These are phyloP conservation scores for Drosophila bipectinata DNA, from an alignment of 1,140 invertebrate species.

Conservation along the genomic window DNA sequence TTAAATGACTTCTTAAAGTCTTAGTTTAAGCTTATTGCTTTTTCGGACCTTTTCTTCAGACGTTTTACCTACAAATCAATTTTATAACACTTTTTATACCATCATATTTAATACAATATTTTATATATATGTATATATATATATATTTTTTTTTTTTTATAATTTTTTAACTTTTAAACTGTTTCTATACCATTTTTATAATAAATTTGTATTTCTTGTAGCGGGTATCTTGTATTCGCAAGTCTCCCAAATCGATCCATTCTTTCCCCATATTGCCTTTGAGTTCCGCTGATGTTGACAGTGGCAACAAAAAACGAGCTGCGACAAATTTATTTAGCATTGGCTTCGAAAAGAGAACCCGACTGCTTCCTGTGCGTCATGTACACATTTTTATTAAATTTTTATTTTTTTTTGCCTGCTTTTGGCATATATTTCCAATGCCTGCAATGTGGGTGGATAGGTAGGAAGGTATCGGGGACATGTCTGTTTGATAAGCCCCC, in stretches of 20 bases:
- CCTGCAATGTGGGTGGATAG: neutral
- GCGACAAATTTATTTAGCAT: slow-evolving; percentile 17
- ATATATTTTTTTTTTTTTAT: no score
- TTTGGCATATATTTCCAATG: slow-evolving; percentile 17
- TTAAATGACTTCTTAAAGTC: no score
- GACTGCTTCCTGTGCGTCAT: slow-evolving; percentile 4
- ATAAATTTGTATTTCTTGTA: neutral
- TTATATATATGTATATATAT: no score
- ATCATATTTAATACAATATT: no score
- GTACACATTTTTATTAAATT: neutral
- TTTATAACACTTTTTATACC: no score
- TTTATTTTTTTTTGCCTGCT: neutral
- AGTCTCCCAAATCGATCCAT: neutral
- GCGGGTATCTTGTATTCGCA: neutral
- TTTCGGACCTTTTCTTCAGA: no score
- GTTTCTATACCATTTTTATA: no score
- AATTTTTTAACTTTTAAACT: no score
- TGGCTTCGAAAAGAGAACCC: neutral
- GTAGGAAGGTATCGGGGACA: neutral
- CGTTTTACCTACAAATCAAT: no score
- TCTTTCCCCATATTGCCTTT: neutral
- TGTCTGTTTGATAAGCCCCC: slow-evolving; percentile 19
- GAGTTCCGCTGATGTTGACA: slow-evolving; percentile 19
- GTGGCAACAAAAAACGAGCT: slow-evolving; percentile 10
- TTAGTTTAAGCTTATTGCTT: no score